Evolutionary conservation across 2,113 vertebrate genomes (phyloP).

Genomic region (Paedocypris sp.): DNA sequence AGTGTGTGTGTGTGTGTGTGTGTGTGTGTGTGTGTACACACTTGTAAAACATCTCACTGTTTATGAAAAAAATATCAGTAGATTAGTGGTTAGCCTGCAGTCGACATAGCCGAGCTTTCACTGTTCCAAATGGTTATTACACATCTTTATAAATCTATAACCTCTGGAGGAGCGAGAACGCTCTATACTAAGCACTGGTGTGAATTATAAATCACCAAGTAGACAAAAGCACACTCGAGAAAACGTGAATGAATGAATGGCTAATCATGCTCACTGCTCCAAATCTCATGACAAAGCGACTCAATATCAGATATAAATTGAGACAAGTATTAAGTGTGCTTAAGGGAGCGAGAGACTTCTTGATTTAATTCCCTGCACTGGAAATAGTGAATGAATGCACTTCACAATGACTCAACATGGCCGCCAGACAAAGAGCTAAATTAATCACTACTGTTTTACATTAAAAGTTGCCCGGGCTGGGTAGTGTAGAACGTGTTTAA

Average conservation of each 20-base stretch:
- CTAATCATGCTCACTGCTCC: constrained; percentile 6
- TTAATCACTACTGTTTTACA: background rate
- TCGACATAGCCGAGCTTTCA: background rate
- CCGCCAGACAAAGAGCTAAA: background rate
- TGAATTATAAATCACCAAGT: constrained; percentile 9
- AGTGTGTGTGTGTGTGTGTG: no score
- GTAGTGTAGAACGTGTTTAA: no score
- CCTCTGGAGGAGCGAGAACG: background rate
- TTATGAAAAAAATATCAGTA: background rate
- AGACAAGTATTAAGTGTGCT: constrained; percentile 7
- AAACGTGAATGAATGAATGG: background rate
- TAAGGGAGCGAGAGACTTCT: background rate
- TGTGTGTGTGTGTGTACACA: no score
- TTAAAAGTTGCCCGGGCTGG: background rate
- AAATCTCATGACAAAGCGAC: background rate
- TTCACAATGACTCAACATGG: background rate
- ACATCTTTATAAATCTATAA: background rate
- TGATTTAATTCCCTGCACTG: constrained; percentile 9
- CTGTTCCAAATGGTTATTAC: background rate
- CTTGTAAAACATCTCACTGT: background rate
- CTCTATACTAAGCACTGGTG: background rate
- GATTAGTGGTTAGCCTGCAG: background rate
- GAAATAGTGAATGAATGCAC: background rate
- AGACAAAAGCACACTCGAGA: constrained; percentile 7
- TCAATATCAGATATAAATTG: constrained; percentile 3